Evolutionary conservation across 2,888 invertebrate genomes (phyloP).

Genomic region (Hoplodrina ambigua): DNA sequence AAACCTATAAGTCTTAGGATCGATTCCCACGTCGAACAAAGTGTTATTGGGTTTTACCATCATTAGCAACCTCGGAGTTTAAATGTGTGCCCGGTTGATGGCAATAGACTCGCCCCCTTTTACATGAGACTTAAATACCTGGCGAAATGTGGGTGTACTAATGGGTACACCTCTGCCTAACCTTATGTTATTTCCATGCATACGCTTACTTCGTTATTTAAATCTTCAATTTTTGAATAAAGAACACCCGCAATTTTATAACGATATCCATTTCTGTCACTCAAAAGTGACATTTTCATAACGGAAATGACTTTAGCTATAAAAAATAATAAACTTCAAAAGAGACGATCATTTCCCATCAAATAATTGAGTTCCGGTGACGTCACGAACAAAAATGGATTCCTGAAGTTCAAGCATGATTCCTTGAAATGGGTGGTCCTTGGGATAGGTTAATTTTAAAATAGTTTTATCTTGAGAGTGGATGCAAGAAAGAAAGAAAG

Average conservation of each 20-base stretch:
- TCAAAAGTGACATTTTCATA: slow-evolving; percentile 14
- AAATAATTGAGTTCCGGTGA: slow-evolving; percentile 33
- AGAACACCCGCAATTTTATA: neutral
- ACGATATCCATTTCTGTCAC: slow-evolving; percentile 17
- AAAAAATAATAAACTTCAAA: slow-evolving; percentile 49
- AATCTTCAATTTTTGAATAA: neutral
- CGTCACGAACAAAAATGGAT: slow-evolving; percentile 17
- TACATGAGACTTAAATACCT: no score
- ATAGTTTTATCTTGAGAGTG: slow-evolving; percentile 2
- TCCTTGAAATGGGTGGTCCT: slow-evolving; percentile 23
- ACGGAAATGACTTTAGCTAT: slow-evolving; percentile 48
- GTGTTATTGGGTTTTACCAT: no score
- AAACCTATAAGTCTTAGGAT: no score
- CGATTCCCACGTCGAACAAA: no score
- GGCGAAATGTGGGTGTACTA: no score
- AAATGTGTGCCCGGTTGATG: no score
- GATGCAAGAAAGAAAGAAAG: no score
- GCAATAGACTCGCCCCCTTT: no score
- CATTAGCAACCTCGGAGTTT: no score
- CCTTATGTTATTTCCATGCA: no score
- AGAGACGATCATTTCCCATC: slow-evolving; percentile 32
- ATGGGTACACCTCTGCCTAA: no score
- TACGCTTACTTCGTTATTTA: neutral
- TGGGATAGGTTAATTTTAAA: slow-evolving; percentile 31
- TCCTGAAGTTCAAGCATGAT: slow-evolving; percentile 2